Base-by-base conservation (phyloP, 2,797 vertebrate genomes). In the Falco biarmicus region DNA sequence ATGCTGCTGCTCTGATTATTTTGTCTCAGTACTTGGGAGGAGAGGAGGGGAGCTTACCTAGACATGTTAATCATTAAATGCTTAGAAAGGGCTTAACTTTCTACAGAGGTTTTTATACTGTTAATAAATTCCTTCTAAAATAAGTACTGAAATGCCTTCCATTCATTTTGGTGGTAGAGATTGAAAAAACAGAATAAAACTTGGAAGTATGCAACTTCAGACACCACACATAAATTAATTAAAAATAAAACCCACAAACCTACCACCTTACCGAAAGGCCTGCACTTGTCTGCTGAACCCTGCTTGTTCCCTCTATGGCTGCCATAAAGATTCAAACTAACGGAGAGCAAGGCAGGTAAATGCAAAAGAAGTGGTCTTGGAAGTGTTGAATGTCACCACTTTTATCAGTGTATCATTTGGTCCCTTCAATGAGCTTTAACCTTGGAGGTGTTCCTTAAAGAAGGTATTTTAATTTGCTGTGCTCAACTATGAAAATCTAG, bases 41-140 rank as follows among this genome's bases (percentile, higher is more conserved):
- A 2, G 5, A 3, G 1, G 13, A 5, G 4, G 4, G 13, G 22
- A 17, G 14, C 32, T 45, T 45, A 79, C 28, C 54, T n/a, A 28
- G 54, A 39, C 14, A 24, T 39, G 60, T 39, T 84, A 50, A 22
- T 74, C 37, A 50, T 63, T 16, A 31, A 60, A 54, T 24, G 28
- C 41, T 84, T 61, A 78, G 66, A 54, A 78, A 50, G 10, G 12
- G 16, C 60, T 68, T 25, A 29, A 54, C 31, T 45, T 73, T 43
- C 45, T 48, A 16, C 13, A n/a, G 10, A 80, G n/a, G 8, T 12
- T 81, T 68, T 84, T 71, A 29, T 75, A n/a, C 14, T 47, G 15
- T 83, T 83, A 50, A 50, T 54, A 74, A 77, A 61, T 83, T 34
- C 37, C 18, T 80, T 80, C 60, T 77, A 32, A 88, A 79, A 20